A percentile compares a stretch with the other conserved stretches of the same genome.
These are phyloP conservation scores for Hydriomena furcata DNA, from an alignment of 2,888 invertebrate genomes.

Conservation along the genomic window DNA sequence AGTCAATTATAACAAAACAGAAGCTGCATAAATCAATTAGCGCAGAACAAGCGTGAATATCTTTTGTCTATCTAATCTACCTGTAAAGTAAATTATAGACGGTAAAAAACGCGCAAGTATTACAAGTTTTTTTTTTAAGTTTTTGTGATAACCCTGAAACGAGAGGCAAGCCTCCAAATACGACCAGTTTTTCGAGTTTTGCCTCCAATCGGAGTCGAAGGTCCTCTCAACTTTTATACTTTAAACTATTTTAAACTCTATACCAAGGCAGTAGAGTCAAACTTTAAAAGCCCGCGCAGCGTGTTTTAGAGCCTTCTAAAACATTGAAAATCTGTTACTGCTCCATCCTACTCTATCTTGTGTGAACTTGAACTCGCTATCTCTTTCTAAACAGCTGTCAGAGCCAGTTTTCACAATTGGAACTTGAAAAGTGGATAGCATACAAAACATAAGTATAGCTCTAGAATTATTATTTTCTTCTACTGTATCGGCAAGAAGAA, in stretches of 20 bases:
- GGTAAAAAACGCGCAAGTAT: conserved; percentile 36
- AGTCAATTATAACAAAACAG: conserved; percentile 14
- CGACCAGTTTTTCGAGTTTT: conserved; percentile 64
- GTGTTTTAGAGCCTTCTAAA: conserved; percentile 31
- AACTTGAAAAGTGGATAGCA: conserved; percentile 56
- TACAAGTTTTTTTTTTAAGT: conserved; percentile 34
- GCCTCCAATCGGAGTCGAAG: conserved; percentile 36
- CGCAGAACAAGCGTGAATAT: conserved; percentile 19
- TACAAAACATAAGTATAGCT: no score
- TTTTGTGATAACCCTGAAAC: conserved; percentile 59
- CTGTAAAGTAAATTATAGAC: conserved; percentile 24
- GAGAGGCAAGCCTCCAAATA: conserved; percentile 65
- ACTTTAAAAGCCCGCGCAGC: conserved; percentile 14
- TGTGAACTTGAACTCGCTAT: conserved; percentile 29
- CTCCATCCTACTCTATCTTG: conserved; percentile 34
- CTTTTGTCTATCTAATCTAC: conserved; percentile 23
- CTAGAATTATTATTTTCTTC: no score
- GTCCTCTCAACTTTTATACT: conserved; percentile 22
- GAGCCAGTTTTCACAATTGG: conserved; percentile 69
- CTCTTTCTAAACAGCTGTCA: conserved; percentile 57
- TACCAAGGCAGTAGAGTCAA: neutral
- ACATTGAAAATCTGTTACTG: neutral
- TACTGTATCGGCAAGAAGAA: no score
- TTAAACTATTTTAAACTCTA: conserved; percentile 35
- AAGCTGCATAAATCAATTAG: conserved; percentile 22